phyloP scores from a whole-genome alignment of 2,888 invertebrate species.

The Sarcophaga variegata region DNA sequence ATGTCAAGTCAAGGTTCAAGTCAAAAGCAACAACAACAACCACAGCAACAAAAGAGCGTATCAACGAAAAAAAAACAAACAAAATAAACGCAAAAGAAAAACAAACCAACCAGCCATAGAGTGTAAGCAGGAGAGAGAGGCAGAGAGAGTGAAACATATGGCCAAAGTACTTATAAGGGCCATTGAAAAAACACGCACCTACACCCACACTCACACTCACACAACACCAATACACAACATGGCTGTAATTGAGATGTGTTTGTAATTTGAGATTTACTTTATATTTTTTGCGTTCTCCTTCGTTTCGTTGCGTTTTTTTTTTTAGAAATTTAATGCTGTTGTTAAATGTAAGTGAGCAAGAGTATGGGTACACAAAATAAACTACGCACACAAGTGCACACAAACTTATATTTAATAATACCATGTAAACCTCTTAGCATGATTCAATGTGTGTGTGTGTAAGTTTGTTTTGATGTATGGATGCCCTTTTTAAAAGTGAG shows the following conservation, averaged over 20 bases:
- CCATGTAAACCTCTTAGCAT: background rate
- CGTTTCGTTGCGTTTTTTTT: background rate
- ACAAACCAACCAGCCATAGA: background rate
- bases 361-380: background rate
- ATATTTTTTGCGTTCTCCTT: background rate
- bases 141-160: slow-evolving; percentile 25
- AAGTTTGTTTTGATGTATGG: background rate
- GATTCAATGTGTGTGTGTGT: background rate
- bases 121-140: background rate
- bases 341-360: background rate
- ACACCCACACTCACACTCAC: background rate
- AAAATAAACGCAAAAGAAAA: background rate
- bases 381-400: background rate
- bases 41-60: background rate
- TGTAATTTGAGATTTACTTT: slow-evolving; percentile 1
- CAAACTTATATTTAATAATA: background rate
- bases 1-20: slow-evolving; percentile 59
- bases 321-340: background rate
- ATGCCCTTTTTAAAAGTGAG: slow-evolving; percentile 25
- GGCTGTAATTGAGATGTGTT: slow-evolving; percentile 54
- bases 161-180: slow-evolving; percentile 26
- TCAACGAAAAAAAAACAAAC: background rate
- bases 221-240: slow-evolving; percentile 23
- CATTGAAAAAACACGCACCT: slow-evolving; percentile 24
- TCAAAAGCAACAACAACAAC: slow-evolving; percentile 35